Evolutionary conservation across 2,888 invertebrate genomes (phyloP), one percentile per base, ranked within the genome.

Genomic region (Nineta flava): DNA sequence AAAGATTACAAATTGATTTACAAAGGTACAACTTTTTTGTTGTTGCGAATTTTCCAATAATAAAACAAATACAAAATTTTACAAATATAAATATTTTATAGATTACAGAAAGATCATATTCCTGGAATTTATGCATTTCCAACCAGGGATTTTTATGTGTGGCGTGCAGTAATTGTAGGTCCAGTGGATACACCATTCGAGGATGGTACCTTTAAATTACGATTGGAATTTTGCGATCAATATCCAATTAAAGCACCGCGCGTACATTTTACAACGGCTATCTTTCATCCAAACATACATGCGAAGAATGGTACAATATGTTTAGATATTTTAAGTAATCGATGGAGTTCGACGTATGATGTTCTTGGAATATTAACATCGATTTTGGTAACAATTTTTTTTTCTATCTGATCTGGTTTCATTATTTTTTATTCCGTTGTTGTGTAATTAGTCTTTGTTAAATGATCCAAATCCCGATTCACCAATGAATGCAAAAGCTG

Each of bases 401-500:
- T 35, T 2, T 35, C 6, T 13, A 12, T 35, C 6, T 35, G 13
- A 34, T 34, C 10, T 10, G 34, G 10, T 9, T 34, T 34, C n/a
- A 40, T 13, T 10, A 13, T 19, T 19, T 26, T 26, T 26, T 26
- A 7, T 26, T 26, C 4, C 7, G 7, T 26, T n/a, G 7, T 16
- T 42, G 3, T 26, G 4, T 38, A 17, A 17, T 15, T 42, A 42
- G 42, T 42, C 42, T 17, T 42, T 42, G 42, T 16, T 42, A 10
- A 42, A 42, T 15, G 42, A 42, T n/a, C 42, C 42, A 16, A 42
- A 42, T 15, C 42, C 42, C 7, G 15, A 42, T 42, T 42, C 42
- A 2, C 42, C 42, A 10, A 19, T 19, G 10, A 42, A 42, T 15
- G 42, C 17, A 17, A 19, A 42, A 42, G 42, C 42, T n/a, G 42